Evolutionary conservation across 1,140 invertebrate genomes (phyloP), one percentile per base, ranked within the genome.

Genomic region (Proales similis): DNA sequence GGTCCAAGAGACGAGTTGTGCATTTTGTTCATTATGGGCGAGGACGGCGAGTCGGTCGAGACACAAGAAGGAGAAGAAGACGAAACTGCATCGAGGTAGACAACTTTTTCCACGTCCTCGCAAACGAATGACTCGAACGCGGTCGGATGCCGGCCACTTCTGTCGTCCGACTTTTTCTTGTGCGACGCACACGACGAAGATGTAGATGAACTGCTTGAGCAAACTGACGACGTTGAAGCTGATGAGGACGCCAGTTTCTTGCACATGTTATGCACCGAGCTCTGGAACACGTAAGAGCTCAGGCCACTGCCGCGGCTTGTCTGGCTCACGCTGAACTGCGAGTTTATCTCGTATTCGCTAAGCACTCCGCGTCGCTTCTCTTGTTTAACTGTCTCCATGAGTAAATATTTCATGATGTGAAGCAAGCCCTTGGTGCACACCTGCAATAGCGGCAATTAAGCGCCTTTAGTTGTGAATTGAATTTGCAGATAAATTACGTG

Each of bases 401-500:
- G 88, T 61, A 94, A 78, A 77, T 87, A 91, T 72, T 93, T 93
- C 79, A 91, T 92, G 64, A 94, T 88, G 76, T 93, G 90, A 68
- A 88, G 86, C 70, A 86, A 81, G 64, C 90, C 90, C 71, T 88
- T 82, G 74, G 85, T 85, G 77, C 89, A 93, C 65, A 91, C 78
- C 88, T 92, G 73, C 12, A 79, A 78, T 36, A 62, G 57, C 66
- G 11, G 9, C 20, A 45, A 11, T 22, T 3, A 4, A 45, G 26
- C 20, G 7, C 2, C 11, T 3, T n/a, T 11, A 45, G 2, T 11
- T 11, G 2, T 11, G 2, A 3, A 39, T 39, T 39, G 36, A 39
- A 39, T 39, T 45, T 45, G 3, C 11, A 7, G 26, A 42, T 24
- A 26, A 20, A 9, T 84, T 81, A 93, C 89, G 74, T 85, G 85